phyloP scores from a whole-genome alignment of 2,888 invertebrate genomes.

The Tenthredo scrophulariae region DNA sequence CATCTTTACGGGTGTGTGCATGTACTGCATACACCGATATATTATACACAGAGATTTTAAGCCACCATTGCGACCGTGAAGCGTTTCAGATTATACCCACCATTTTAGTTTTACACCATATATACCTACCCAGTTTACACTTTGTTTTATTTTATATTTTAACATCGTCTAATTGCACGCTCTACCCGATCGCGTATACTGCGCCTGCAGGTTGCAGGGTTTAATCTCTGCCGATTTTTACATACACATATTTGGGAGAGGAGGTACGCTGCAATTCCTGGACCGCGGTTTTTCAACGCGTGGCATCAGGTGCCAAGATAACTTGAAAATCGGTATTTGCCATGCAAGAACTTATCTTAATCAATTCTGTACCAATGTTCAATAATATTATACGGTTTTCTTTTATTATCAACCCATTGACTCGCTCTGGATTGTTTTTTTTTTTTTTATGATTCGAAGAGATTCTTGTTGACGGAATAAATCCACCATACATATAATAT shows the following conservation, averaged over 20 bases:
- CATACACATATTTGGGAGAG: too few relatives aligned
- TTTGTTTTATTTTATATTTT: conserved; percentile 9
- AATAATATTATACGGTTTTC: background rate
- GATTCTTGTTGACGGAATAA: background rate
- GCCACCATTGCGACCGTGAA: conserved; percentile 12
- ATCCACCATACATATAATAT: background rate
- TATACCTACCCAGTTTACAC: background rate
- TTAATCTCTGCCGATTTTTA: too few relatives aligned
- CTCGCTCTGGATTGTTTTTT: background rate
- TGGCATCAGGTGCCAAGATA: background rate
- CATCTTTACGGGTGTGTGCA: background rate
- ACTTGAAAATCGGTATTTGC: background rate
- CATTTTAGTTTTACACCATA: conserved; percentile 26
- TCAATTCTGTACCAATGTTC: background rate
- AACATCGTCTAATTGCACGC: background rate
- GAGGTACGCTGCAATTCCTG: background rate
- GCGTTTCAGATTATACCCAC: conserved; percentile 41
- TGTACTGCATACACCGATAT: background rate
- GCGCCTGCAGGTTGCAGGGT: background rate
- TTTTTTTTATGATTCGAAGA: background rate
- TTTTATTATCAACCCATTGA: background rate
- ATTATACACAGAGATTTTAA: conserved; percentile 2
- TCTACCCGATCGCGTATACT: background rate
- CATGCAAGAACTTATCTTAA: background rate
- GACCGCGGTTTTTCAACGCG: background rate